Evolutionary conservation across 2,888 invertebrate species (phyloP), one percentile per base, ranked within the genome.

Genomic region (Archips crataeganus): DNA sequence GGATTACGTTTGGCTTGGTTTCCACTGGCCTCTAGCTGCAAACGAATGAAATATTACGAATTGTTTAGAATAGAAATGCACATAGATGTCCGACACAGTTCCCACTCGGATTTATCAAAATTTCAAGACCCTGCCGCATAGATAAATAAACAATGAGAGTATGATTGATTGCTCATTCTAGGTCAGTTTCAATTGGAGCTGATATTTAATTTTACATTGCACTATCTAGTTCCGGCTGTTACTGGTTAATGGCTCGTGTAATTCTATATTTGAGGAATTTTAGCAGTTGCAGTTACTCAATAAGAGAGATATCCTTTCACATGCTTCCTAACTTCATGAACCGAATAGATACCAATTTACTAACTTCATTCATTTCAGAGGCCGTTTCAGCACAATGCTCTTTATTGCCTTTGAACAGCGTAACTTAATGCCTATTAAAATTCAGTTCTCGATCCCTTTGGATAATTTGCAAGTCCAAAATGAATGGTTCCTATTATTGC

Each of bases 171-270:
- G 51, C 64, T 54, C 69, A 36, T 70, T 65, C 54, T 74, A 59
- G 74, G 74, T 69, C 70, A 64, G 51, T 70, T 74, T 70, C 69
- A 73, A 73, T 63, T 64, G 47, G 32, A 60, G 42, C 60, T 63
- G 51, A 34, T 70, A 68, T 73, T 49, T 59, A 65, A 64, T 64
- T 63, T 63, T 32, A 73, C 34, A 70, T 65, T 70, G 74, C 70
- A 61, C 42, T 74, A 73, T 69, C 69, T 74, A 69, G 74, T 74
- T 70, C 74, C 74, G 59, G 64, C 47, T 69, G 32, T 51, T 69
- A 59, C 64, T 74, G 36, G 45, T 73, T 59, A 64, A 59, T 47
- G 36, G 68, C 39, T n/a, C 72, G 57, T 62, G 63, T 73, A 59
- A 68, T 32, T 42, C 57, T 73, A 63, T 73, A 69, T 64, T 49